Conservation (phyloP, 2,797 vertebrate species). For the Margarornis squamiger region DNA sequence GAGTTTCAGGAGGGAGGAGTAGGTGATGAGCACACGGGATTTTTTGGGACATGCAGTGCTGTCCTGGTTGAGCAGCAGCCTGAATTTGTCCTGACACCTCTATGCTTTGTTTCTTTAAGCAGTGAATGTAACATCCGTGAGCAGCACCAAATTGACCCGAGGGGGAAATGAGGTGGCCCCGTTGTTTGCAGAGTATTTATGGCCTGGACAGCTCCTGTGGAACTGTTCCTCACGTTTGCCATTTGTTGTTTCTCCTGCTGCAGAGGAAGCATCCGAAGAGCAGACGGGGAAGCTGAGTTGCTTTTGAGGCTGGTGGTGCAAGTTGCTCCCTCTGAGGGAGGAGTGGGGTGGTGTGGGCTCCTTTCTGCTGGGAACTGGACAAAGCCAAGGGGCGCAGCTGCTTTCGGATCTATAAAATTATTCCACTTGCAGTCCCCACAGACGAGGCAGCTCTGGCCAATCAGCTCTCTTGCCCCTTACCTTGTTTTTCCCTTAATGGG, state of each 20-base stretch:
- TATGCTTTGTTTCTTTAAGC: conserved; percentile 28
- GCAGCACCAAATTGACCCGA: conserved; percentile 5
- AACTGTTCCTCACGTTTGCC: neutral
- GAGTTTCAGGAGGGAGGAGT: neutral
- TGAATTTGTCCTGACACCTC: neutral
- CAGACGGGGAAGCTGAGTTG: neutral
- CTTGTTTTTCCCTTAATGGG: conserved; percentile 63
- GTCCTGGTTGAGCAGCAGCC: neutral
- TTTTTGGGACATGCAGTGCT: neutral
- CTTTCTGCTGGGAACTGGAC: conserved; percentile 25
- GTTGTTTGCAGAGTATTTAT: conserved; percentile 45
- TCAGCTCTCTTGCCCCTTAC: conserved; percentile 55
- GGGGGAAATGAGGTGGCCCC: conserved; percentile 14
- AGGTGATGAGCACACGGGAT: rapidly evolving
- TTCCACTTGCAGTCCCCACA: conserved; percentile 26
- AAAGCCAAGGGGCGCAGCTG: conserved; percentile 60
- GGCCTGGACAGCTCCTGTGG: neutral
- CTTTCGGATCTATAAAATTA: conserved; percentile 45
- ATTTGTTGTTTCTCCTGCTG: neutral
- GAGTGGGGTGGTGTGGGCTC: neutral
- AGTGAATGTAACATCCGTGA: neutral
- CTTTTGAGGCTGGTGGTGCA: neutral
- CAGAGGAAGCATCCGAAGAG: neutral
- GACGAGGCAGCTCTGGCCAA: conserved; percentile 51
- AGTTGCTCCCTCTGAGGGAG: neutral